These are phyloP conservation scores for Harpagoxenus sublaevis DNA, from an alignment of 2,888 invertebrate species.

Conservation along the genomic window DNA sequence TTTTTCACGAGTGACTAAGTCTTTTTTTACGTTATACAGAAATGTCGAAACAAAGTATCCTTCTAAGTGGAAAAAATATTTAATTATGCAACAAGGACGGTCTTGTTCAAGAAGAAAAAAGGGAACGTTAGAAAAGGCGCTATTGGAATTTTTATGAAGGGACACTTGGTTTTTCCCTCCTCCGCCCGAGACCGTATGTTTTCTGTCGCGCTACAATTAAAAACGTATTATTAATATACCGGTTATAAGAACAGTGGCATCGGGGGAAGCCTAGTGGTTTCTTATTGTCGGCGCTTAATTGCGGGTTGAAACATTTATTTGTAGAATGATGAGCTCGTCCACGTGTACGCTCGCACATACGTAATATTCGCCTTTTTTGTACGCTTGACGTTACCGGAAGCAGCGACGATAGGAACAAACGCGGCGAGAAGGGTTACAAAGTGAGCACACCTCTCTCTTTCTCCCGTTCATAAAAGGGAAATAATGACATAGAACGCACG, in stretches of 20 bases:
- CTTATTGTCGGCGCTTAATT: conserved; percentile 80
- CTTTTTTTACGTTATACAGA: neutral
- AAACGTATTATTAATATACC: conserved; percentile 81
- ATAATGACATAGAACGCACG: conserved; percentile 43
- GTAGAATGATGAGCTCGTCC: conserved; percentile 56
- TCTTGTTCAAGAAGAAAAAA: neutral
- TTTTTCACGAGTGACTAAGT: neutral
- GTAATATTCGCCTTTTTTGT: conserved; percentile 61
- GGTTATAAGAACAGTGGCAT: conserved; percentile 61
- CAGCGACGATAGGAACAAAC: conserved; percentile 50
- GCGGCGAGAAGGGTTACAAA: conserved; percentile 31
- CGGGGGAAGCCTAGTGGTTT: conserved; percentile 69
- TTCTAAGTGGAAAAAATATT: neutral
- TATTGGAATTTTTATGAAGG: conserved; percentile 48
- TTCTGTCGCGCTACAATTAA: conserved; percentile 81
- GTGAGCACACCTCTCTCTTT: conserved; percentile 46
- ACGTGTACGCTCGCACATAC: conserved; percentile 56
- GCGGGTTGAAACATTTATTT: conserved; percentile 79
- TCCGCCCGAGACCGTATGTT: conserved; percentile 71
- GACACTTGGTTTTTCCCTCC: conserved; percentile 45
- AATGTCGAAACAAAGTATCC: neutral
- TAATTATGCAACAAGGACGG: neutral
- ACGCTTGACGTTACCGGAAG: conserved; percentile 53
- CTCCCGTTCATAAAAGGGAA: conserved; percentile 48
- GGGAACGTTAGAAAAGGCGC: conserved; percentile 20